A percentile compares a stretch with the other conserved stretches of the same genome.
These are phyloP conservation scores for Rotaria sp. DNA, from an alignment of 2,888 invertebrate species.

Conservation along the genomic window DNA sequence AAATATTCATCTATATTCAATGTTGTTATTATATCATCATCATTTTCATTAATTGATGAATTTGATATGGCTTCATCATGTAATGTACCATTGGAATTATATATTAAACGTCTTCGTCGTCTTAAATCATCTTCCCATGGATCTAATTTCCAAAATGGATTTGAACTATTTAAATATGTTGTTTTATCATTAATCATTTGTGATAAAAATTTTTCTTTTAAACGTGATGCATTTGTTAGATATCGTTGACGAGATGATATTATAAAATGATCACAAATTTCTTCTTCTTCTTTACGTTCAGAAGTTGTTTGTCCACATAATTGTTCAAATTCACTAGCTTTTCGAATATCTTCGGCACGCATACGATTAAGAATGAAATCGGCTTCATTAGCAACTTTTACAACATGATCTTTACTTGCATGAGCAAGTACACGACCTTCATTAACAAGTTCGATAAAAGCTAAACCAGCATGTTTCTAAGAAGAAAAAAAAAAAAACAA, in stretches of 20 bases:
- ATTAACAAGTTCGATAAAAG: conserved; percentile 97
- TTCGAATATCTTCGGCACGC: conserved; percentile 95
- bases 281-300: conserved; percentile 86
- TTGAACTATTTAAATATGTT: conserved; percentile 56
- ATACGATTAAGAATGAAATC: conserved; percentile 96
- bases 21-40: conserved; percentile 66
- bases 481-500: neutral
- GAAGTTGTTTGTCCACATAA: conserved; percentile 80
- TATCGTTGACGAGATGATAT: conserved; percentile 87
- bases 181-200: conserved; percentile 67
- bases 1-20: conserved; percentile 58
- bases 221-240: conserved; percentile 78
- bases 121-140: conserved; percentile 99
- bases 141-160: conserved; percentile 81
- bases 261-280: conserved; percentile 92
- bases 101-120: conserved; percentile 83
- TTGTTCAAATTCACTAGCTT: conserved; percentile 84
- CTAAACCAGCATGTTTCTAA: conserved; percentile 88
- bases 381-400: conserved; percentile 95
- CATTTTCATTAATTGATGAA: conserved; percentile 64
- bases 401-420: conserved; percentile 98
- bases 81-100: conserved; percentile 83
- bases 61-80: conserved; percentile 71
- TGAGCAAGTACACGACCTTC: conserved; percentile 90
- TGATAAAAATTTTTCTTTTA: conserved; percentile 63